Conservation (phyloP, 2,797 vertebrate genomes). For the Peromyscus aztecus region DNA sequence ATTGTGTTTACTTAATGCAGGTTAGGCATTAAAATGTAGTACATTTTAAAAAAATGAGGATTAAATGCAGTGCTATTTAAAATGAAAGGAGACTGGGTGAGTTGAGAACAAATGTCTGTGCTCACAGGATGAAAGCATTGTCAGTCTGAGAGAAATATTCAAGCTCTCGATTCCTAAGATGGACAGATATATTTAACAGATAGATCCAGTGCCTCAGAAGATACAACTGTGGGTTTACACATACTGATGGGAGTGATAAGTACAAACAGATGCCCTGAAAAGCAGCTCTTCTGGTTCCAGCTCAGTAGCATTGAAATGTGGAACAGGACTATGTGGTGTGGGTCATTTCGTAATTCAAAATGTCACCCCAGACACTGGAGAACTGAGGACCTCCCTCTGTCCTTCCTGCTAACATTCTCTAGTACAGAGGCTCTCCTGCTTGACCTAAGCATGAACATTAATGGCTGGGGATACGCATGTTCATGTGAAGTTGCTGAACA, state of each 20-base stretch:
- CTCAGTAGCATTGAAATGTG: background rate
- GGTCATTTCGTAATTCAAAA: background rate
- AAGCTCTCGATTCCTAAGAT: background rate
- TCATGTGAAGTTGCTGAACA: background rate
- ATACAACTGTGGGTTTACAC: background rate
- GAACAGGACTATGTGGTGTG: background rate
- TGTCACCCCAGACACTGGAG: background rate
- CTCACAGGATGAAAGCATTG: background rate
- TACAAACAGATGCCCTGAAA: background rate
- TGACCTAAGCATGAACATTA: background rate
- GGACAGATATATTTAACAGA: background rate
- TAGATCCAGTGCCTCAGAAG: background rate
- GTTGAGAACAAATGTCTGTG: background rate
- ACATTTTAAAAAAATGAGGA: background rate
- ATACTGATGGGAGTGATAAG: background rate
- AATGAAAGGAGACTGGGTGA: conserved; percentile 10
- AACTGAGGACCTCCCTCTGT: background rate
- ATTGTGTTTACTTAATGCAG: conserved; percentile 11
- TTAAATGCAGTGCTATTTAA: background rate
- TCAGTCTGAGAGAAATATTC: background rate
- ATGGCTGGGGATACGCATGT: background rate
- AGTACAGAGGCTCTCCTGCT: background rate
- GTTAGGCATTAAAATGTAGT: conserved; percentile 29
- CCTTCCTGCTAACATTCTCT: background rate
- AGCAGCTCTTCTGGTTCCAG: background rate